Base-by-base conservation (phyloP, 1,140 invertebrate species). In the Eubasilissa regina region DNA sequence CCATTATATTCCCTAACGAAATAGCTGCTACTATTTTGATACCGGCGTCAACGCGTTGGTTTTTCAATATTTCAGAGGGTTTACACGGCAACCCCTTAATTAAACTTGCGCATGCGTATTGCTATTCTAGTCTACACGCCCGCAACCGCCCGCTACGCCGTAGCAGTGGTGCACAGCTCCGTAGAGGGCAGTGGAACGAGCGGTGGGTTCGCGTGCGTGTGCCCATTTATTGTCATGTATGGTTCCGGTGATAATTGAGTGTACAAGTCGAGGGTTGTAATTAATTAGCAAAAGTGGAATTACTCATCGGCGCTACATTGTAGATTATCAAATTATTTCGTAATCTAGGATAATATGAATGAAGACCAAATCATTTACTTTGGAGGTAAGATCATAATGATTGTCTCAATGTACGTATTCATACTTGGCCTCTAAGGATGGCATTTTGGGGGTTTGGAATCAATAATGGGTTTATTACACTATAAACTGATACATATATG, bases 341-440 rank as follows among this genome's bases (percentile, higher is more conserved):
- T 78, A 73, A 73, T 73, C 21, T 75, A 79, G 58, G 60, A 87
- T 89, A 90, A 89, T 90, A 91, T 92, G 90, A 90, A 89, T 92
- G 93, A 93, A 91, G 93, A 92, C 93, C 92, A 93, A 93, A 91
- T 91, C 91, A 89, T 92, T 93, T 89, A 91, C 93, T 84, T 90
- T 93, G 88, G 92, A 94, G 93, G 93, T 94, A 90, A 90, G 90
- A 84, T 80, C 45, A 43, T 43, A 10, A 70, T n/a, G 19, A 10
- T 48, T 9, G 45, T 12, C 19, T 48, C 21, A 45, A 4, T 17
- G 19, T 51, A 10, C 19, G 48, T 17, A 17, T 51, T 70, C 19
- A 45, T 48, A 17, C 66, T 51, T 15, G 47, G 66, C 47, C 66
- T 21, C 45, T 48, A 53, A 11, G 66, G 48, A 70, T 48, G 64